phyloP scores from a whole-genome alignment of 2,797 vertebrate species.

The Florisuga fusca region DNA sequence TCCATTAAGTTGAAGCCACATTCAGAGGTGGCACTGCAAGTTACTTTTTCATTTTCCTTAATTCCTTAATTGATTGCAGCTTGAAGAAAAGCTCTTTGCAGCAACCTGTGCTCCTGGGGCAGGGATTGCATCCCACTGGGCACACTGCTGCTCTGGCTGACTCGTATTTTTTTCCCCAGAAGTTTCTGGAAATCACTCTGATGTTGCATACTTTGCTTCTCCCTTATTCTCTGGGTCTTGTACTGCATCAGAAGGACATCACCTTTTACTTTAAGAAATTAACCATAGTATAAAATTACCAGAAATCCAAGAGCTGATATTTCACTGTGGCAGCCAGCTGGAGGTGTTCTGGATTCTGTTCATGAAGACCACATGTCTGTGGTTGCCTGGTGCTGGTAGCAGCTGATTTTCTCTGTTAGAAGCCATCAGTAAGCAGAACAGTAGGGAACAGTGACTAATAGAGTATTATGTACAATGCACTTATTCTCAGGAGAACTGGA shows the following conservation, averaged over 20 bases:
- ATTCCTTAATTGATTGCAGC: not conserved
- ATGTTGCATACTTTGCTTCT: not conserved
- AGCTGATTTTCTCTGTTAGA: not conserved
- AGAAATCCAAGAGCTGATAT: not conserved
- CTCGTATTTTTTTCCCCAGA: not conserved
- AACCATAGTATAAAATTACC: not conserved
- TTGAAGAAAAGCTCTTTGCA: not conserved
- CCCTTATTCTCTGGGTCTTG: not conserved
- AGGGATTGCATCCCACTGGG: not conserved
- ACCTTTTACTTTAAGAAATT: not conserved
- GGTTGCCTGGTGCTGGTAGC: not conserved
- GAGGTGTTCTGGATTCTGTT: not conserved
- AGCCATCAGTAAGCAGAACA: not conserved
- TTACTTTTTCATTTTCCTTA: not conserved
- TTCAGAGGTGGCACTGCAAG: not conserved
- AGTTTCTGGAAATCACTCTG: not conserved
- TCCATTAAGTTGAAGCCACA: not conserved
- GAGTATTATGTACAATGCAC: not conserved
- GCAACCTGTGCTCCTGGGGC: not conserved
- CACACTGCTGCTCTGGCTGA: accelerated
- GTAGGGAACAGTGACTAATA: not conserved
- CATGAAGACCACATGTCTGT: accelerated
- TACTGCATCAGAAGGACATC: not conserved
- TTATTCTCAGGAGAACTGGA: not conserved
- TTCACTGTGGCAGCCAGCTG: not conserved